Conservation (phyloP, 1,140 invertebrate species). For the Penaeus japonicus region DNA sequence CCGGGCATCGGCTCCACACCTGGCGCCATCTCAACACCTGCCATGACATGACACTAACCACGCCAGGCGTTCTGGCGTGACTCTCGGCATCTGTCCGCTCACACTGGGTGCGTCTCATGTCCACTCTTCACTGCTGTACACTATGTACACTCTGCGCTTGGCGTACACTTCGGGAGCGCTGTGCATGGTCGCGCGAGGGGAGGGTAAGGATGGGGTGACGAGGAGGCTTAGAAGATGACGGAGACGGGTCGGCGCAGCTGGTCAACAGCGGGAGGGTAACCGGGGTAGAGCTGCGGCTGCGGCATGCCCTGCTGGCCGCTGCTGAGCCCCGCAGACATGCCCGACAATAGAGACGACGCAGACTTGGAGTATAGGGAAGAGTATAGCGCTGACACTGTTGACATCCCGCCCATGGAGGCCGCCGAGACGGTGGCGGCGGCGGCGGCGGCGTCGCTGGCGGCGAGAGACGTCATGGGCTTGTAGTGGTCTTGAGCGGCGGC, state of each 20-base stretch:
- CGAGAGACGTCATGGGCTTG: constrained; percentile 54
- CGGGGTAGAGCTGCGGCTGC: constrained; percentile 53
- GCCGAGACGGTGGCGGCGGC: constrained; percentile 48
- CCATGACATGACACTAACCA: background rate
- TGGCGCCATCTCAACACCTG: background rate
- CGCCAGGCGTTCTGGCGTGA: background rate
- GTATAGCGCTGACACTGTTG: constrained; percentile 55
- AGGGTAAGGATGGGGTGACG: background rate
- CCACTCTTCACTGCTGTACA: constrained; percentile 49
- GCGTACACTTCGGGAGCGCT: background rate
- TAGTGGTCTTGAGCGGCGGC: constrained; percentile 56
- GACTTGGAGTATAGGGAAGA: constrained; percentile 59
- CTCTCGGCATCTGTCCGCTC: background rate
- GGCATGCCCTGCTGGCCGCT: constrained; percentile 33
- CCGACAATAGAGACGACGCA: constrained; percentile 54
- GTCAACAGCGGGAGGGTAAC: constrained; percentile 58
- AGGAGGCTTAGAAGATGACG: constrained; percentile 56
- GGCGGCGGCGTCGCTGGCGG: constrained; percentile 48
- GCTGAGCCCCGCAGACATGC: constrained; percentile 49
- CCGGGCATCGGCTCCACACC: background rate
- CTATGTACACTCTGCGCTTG: constrained; percentile 43
- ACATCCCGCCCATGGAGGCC: constrained; percentile 57
- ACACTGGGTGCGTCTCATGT: constrained; percentile 14
- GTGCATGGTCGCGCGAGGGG: background rate
- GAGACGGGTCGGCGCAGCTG: constrained; percentile 59